phyloP scores from a whole-genome alignment of 2,888 invertebrate genomes.

The Idaea dimidiata region DNA sequence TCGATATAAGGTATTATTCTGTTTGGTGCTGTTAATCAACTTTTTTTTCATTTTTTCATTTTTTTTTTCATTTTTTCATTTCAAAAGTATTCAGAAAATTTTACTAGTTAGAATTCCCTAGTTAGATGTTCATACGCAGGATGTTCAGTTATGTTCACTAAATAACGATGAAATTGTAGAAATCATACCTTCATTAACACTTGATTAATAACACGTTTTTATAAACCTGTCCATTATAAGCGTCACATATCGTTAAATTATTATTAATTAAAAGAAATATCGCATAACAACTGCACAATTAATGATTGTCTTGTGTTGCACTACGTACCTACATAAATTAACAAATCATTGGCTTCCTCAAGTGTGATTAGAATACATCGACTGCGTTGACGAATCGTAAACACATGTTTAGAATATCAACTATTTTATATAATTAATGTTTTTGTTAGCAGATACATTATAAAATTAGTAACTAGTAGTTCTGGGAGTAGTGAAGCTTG shows the following conservation, averaged over 20 bases:
- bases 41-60: too few relatives aligned
- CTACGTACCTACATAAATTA: background rate
- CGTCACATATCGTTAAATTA: background rate
- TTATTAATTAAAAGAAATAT: background rate
- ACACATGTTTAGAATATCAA: background rate
- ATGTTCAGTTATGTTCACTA: too few relatives aligned
- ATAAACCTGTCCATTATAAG: background rate
- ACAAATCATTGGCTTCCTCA: background rate
- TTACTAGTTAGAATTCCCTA: too few relatives aligned
- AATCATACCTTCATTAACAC: background rate
- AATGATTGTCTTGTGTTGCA: background rate
- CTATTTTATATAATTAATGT: background rate
- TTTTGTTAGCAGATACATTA: too few relatives aligned
- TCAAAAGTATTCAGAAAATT: too few relatives aligned
- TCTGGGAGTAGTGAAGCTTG: too few relatives aligned
- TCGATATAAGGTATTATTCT: too few relatives aligned
- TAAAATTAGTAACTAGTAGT: too few relatives aligned
- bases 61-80: too few relatives aligned
- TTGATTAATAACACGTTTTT: background rate
- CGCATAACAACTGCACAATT: background rate
- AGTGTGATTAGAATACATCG: background rate
- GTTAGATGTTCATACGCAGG: too few relatives aligned
- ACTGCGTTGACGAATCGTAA: background rate
- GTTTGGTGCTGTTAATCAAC: too few relatives aligned
- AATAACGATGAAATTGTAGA: background rate